Conservation (phyloP, 2,888 invertebrate genomes). For the Hypolimnas misippus region DNA sequence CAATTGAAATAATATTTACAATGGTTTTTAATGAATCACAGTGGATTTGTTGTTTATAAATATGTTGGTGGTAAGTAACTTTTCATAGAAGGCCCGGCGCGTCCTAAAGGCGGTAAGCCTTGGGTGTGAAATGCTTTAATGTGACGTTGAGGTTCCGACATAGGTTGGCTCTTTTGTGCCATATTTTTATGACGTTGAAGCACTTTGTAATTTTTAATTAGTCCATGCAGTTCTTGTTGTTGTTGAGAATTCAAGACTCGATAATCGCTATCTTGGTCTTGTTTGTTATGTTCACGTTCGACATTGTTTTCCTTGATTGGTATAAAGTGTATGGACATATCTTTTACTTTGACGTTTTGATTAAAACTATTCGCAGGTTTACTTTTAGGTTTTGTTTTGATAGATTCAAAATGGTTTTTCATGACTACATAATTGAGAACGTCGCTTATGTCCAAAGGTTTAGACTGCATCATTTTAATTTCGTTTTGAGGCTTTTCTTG, state of each 20-base stretch:
- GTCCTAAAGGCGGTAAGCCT: slow-evolving; percentile 70
- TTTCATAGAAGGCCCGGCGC: slow-evolving; percentile 76
- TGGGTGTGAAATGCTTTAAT: slow-evolving; percentile 55
- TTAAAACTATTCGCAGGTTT: slow-evolving; percentile 46
- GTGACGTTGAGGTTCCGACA: slow-evolving; percentile 60
- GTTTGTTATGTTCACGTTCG: slow-evolving; percentile 43
- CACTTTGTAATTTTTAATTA: slow-evolving; percentile 76
- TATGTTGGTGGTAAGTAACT: slow-evolving; percentile 73
- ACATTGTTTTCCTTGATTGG: slow-evolving; percentile 50
- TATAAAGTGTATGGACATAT: slow-evolving; percentile 53
- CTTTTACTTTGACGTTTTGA: slow-evolving; percentile 52
- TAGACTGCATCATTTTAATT: slow-evolving; percentile 55
- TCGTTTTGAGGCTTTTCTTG: slow-evolving; percentile 60
- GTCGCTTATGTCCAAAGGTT: slow-evolving; percentile 64
- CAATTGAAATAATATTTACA: slow-evolving; percentile 47
- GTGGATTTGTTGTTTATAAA: slow-evolving; percentile 52
- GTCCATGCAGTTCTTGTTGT: slow-evolving; percentile 65
- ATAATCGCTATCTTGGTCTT: slow-evolving; percentile 50
- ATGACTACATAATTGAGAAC: slow-evolving; percentile 67
- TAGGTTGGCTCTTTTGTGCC: slow-evolving; percentile 54
- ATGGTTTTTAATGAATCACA: slow-evolving; percentile 57
- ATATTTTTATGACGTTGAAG: slow-evolving; percentile 64
- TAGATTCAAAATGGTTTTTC: slow-evolving; percentile 73
- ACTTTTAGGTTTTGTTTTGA: slow-evolving; percentile 62
- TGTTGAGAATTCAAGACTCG: slow-evolving; percentile 54